phyloP scores from a whole-genome alignment of 2,797 vertebrate species.

The Austrolebias charrua region DNA sequence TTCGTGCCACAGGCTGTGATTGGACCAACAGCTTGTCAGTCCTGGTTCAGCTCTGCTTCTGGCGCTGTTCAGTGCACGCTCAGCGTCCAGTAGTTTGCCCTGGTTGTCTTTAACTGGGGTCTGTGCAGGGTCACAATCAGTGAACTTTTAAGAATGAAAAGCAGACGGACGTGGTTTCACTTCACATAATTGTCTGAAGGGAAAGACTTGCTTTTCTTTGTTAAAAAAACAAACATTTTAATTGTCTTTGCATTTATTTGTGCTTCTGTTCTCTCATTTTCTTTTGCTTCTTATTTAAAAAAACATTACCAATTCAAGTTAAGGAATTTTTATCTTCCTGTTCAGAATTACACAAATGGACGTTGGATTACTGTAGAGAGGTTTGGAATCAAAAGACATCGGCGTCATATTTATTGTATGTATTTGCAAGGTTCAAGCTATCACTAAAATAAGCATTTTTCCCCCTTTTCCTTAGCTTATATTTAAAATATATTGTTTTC shows the following conservation, averaged over 20 bases:
- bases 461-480: constrained; percentile 21
- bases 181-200: constrained; percentile 35
- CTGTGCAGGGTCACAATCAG: constrained; percentile 38
- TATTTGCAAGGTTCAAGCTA: constrained; percentile 42
- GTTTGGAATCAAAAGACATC: constrained; percentile 60
- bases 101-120: constrained; percentile 46
- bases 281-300: constrained; percentile 52
- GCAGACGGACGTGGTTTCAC: constrained; percentile 54
- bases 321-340: constrained; percentile 41
- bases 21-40: constrained; percentile 55
- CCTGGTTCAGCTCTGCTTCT: constrained; percentile 51
- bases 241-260: constrained; percentile 67
- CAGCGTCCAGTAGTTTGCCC: constrained; percentile 53
- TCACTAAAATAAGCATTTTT: constrained; percentile 46
- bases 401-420: constrained; percentile 55
- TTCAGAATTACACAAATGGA: constrained; percentile 65
- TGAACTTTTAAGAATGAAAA: constrained; percentile 49
- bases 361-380: constrained; percentile 58
- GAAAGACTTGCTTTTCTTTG: constrained; percentile 24
- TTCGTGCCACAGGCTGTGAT: constrained; percentile 47
- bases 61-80: constrained; percentile 47
- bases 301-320: constrained; percentile 7
- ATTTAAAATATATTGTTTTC: constrained; percentile 28
- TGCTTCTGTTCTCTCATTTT: constrained; percentile 56
- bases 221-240: constrained; percentile 64